Conservation (phyloP, 2,888 invertebrate species). For the Ophion ventricosus region DNA sequence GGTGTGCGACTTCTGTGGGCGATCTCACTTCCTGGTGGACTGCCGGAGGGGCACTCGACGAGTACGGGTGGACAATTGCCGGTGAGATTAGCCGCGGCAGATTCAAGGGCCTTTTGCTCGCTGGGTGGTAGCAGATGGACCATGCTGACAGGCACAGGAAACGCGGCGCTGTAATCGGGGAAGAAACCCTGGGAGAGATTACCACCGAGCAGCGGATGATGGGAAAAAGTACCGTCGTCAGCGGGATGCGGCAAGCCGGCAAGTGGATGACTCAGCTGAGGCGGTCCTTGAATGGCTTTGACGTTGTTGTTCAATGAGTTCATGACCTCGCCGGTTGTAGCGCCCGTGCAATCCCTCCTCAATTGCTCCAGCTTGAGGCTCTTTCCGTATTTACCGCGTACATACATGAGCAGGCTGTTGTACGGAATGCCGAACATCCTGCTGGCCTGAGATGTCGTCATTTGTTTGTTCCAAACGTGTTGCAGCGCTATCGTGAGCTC, state of each 20-base stretch:
- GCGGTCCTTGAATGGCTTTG: slow-evolving; percentile 83
- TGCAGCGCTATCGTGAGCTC: slow-evolving; percentile 95
- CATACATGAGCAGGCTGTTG: slow-evolving; percentile 96
- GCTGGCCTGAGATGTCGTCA: slow-evolving; percentile 96
- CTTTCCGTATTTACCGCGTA: slow-evolving; percentile 96
- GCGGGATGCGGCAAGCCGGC: slow-evolving; percentile 76
- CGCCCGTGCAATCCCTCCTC: slow-evolving; percentile 94
- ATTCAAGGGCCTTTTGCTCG: slow-evolving; percentile 89
- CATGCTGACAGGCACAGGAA: slow-evolving; percentile 94
- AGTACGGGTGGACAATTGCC: slow-evolving; percentile 85
- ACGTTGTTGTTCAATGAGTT: slow-evolving; percentile 85
- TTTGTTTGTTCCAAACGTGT: slow-evolving; percentile 97
- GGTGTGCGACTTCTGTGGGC: slow-evolving; percentile 75
- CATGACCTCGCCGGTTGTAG: slow-evolving; percentile 89
- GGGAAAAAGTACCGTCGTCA: slow-evolving; percentile 76
- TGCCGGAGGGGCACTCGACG: slow-evolving; percentile 71
- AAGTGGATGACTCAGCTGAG: slow-evolving; percentile 76
- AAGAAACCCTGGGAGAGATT: slow-evolving; percentile 90
- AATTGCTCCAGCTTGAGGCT: slow-evolving; percentile 94
- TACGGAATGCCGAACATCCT: slow-evolving; percentile 96
- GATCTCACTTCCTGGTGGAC: slow-evolving; percentile 63
- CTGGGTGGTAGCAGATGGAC: slow-evolving; percentile 92
- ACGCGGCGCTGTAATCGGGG: slow-evolving; percentile 91
- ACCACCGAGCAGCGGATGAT: slow-evolving; percentile 78
- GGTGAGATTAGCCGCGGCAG: slow-evolving; percentile 84